phyloP scores from a whole-genome alignment of 2,113 vertebrate genomes.

The Felis chaus region DNA sequence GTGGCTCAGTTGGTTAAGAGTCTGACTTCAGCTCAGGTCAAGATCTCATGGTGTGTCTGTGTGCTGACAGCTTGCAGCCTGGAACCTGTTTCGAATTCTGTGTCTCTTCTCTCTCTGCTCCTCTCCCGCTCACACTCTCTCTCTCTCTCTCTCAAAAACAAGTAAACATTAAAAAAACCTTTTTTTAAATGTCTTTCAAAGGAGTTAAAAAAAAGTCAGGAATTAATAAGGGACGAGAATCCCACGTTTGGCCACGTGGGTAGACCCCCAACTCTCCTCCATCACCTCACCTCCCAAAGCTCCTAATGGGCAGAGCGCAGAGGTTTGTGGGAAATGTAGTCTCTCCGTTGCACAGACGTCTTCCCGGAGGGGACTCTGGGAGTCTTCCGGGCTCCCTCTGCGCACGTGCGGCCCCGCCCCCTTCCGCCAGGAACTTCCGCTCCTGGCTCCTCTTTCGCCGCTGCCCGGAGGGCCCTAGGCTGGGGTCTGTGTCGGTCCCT shows the following conservation, averaged over 20 bases:
- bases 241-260: not conserved
- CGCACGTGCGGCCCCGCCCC: not conserved
- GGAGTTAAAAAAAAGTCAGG: too few species aligned
- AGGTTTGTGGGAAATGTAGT: not conserved
- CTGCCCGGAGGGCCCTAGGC: accelerated
- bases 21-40: too few species aligned
- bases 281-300: not conserved
- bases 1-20: too few species aligned
- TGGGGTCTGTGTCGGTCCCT: accelerated
- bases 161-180: too few species aligned
- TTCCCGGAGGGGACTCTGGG: not conserved
- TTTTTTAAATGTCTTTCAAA: too few species aligned
- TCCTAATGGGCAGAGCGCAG: not conserved
- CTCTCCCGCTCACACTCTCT: too few species aligned
- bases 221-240: too few species aligned
- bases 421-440: not conserved
- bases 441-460: accelerated
- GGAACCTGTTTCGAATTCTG: too few species aligned
- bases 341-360: accelerated
- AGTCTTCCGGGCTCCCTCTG: not conserved
- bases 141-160: too few species aligned
- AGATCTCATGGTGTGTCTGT: too few species aligned
- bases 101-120: too few species aligned
- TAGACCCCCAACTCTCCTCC: accelerated
- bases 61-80: too few species aligned